Conservation (phyloP, 2,113 vertebrate genomes). For the Caranx melampygus region DNA sequence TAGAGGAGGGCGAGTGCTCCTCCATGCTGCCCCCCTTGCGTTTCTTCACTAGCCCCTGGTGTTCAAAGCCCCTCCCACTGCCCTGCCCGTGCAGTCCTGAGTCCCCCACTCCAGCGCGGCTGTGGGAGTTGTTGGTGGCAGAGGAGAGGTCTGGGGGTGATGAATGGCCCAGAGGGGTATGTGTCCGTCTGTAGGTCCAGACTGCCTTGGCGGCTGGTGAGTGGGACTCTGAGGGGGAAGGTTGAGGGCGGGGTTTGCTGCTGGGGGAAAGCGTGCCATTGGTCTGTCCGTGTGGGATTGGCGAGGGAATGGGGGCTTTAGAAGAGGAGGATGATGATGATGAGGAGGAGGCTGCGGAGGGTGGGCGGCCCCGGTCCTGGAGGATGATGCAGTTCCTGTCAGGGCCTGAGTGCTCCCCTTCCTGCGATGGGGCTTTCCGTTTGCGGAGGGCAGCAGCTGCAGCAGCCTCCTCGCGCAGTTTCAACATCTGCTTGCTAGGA, state of each 20-base stretch:
- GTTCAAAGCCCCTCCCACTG: slow-evolving; percentile 79
- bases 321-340: slow-evolving; percentile 49
- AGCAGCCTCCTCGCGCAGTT: slow-evolving; percentile 80
- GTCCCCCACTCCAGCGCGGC: slow-evolving; percentile 68
- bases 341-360: slow-evolving; percentile 45
- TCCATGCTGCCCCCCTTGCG: slow-evolving; percentile 81
- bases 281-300: slow-evolving; percentile 80
- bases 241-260: slow-evolving; percentile 77
- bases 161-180: slow-evolving; percentile 68
- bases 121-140: slow-evolving; percentile 76
- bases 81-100: slow-evolving; percentile 79
- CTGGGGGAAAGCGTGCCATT: slow-evolving; percentile 86
- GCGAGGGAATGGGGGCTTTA: slow-evolving; percentile 75
- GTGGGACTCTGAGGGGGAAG: slow-evolving; percentile 68
- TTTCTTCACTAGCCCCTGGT: slow-evolving; percentile 89
- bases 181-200: slow-evolving; percentile 81
- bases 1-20: slow-evolving; percentile 81
- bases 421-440: slow-evolving; percentile 84
- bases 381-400: slow-evolving; percentile 89
- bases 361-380: slow-evolving; percentile 81
- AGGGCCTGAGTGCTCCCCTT: slow-evolving; percentile 82
- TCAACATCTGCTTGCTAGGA: slow-evolving; percentile 86
- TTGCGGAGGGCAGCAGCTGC: slow-evolving; percentile 84
- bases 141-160: slow-evolving; percentile 73
- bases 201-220: slow-evolving; percentile 70